phyloP scores from a whole-genome alignment of 2,888 invertebrate species.

The Bhutanitis thaidina region DNA sequence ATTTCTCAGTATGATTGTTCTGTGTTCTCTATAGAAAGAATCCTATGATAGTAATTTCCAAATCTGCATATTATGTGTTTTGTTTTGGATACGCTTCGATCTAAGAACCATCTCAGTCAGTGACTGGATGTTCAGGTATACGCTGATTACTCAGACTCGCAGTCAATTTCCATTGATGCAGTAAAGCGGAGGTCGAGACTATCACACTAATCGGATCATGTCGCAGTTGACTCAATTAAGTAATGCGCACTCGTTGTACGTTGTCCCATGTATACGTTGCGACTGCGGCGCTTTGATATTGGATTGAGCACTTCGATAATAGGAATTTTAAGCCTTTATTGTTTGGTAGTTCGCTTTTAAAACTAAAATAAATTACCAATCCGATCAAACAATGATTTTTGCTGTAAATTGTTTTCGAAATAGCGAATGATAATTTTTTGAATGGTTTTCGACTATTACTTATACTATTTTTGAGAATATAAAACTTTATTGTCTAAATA shows the following conservation, averaged over 20 bases:
- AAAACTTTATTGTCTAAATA: too few species aligned
- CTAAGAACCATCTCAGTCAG: too few species aligned
- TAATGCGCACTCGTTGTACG: not conserved
- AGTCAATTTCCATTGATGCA: not conserved
- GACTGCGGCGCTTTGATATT: slow-evolving; percentile 7
- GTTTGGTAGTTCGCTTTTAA: slow-evolving; percentile 21
- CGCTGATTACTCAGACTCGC: too few species aligned
- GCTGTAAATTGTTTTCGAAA: slow-evolving; percentile 4
- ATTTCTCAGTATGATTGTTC: too few species aligned
- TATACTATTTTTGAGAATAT: not conserved
- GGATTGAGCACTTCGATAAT: slow-evolving; percentile 16
- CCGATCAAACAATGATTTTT: slow-evolving; percentile 5
- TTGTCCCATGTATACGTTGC: not conserved
- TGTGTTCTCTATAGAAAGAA: too few species aligned
- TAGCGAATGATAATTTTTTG: not conserved
- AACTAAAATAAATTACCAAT: slow-evolving; percentile 25
- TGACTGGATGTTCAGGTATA: too few species aligned
- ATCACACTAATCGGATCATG: slow-evolving; percentile 11
- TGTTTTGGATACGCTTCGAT: too few species aligned
- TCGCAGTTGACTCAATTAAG: slow-evolving; percentile 6
- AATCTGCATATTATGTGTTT: too few species aligned
- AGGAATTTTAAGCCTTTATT: slow-evolving; percentile 24
- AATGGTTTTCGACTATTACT: not conserved
- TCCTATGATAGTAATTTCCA: too few species aligned
- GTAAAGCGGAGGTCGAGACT: not conserved